Base-by-base conservation (phyloP, 2,113 vertebrate genomes). In the Lontra canadensis region DNA sequence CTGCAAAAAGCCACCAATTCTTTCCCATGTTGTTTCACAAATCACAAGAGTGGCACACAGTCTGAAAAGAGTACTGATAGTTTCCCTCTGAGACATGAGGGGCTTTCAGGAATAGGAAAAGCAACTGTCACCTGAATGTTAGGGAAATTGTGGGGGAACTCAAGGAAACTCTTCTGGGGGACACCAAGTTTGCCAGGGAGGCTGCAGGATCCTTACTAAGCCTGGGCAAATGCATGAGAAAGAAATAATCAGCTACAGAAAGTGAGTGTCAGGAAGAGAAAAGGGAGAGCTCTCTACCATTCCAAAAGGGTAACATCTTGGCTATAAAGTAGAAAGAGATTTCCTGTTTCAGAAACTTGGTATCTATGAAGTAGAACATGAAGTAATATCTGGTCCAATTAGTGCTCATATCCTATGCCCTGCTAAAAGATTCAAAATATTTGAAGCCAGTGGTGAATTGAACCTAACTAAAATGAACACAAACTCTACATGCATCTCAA, bases 351-450 rank as follows among this genome's bases (percentile, higher is more conserved):
- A 42, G n/a, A 26, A 94, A 61, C 3, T 42, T 67, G 67, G 20
- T 49, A 9, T 7, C 31, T 78, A 2, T 69, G 26, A 78, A 1
- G 4, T 20, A 81, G 21, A 7, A 7, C 4, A 17, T 12, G 31
- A 80, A 84, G 17, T 52, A 1, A 63, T n/a, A n/a, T 0, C 0
- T 3, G 79, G 1, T 31, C 6, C 39, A 59, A 29, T 31, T 17
- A 31, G 57, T 47, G 18, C 8, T 63, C 44, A 73, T 25, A 47
- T 21, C 11, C 11, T 17, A 21, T 26, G 7, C 2, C 17, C 57
- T 59, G 23, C 20, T 59, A 59, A 59, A 59, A 59, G 21, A 25
- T 84, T 67, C 80, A 83, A 36, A 63, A 21, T 63, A 80, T 47
- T 42, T 92, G 39, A 84, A 85, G 31, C 17, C 17, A 82, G 4